Base-by-base conservation (phyloP, 2,888 invertebrate genomes). In the Acronicta aceris region DNA sequence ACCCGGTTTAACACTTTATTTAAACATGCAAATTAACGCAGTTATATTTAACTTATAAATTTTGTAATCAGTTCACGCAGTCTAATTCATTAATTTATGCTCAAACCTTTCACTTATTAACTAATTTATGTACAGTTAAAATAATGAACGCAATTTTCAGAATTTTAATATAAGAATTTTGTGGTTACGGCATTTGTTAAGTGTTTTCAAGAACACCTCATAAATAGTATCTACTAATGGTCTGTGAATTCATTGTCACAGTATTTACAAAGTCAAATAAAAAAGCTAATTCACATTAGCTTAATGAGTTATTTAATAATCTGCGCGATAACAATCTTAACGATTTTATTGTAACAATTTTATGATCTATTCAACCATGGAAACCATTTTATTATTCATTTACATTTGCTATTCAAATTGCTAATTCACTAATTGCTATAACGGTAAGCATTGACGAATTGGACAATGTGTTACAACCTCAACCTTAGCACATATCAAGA, bases 281-380 rank as follows among this genome's bases (percentile, higher is more conserved):
- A 67, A 33, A 60, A 33, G 54, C 16, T 41, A 47, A 40, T 56
- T 56, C 58, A 27, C 48, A 53, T 55, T 50, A 65, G 30, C 33
- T 43, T 65, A 63, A 69, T 55, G 30, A 48, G 21, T 60, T 48
- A 43, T 9, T 66, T 52, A 59, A 41, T 60, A 67, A 59, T 76
- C 40, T 17, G 10, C 10, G 13, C 15, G 67, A 69, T 56, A 50
- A 7, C 42, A 36, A 74, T 74, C 77, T 72, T 54, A 69, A 64
- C 42, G 57, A 52, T 76, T 63, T 59, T 57, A 74, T 69, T 74
- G 57, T 60, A 55, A 38, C 45, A 16, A 42, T 64, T 69, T 69
- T 50, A 72, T 73, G 13, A 56, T 25, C 60, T 46, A 61, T 65
- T 76, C 63, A 73, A 17, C 74, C 54, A 46, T 59, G 42, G 13